Percentiles rank a stretch among this genome's conserved stretches.
Evolutionary conservation across 2,113 vertebrate species (phyloP).

Genomic region (Salvelinus alpinus): DNA sequence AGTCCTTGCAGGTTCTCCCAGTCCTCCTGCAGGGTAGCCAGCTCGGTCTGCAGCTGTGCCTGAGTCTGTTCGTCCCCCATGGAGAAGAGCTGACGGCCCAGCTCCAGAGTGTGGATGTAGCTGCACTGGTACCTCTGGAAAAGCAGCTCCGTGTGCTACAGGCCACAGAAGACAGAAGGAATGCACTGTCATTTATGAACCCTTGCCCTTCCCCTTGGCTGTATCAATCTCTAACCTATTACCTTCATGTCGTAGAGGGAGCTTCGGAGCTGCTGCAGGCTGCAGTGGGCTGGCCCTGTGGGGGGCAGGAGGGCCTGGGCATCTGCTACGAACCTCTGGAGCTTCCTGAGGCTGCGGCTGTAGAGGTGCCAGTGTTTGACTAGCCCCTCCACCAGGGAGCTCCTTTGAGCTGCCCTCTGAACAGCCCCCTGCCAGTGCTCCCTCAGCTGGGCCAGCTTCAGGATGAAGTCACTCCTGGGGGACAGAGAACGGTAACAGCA

Average conservation of each 20-base stretch:
- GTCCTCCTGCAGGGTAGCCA: constrained; percentile 74
- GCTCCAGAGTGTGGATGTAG: constrained; percentile 76
- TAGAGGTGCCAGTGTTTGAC: constrained; percentile 83
- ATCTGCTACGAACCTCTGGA: constrained; percentile 74
- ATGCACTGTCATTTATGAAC: neutral
- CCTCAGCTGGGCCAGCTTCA: constrained; percentile 79
- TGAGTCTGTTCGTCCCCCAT: constrained; percentile 65
- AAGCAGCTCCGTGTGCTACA: constrained; percentile 74
- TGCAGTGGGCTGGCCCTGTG: constrained; percentile 67
- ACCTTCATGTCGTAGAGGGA: constrained; percentile 81
- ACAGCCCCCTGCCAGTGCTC: constrained; percentile 84
- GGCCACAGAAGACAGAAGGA: neutral
- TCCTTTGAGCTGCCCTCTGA: constrained; percentile 74
- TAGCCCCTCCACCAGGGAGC: constrained; percentile 70
- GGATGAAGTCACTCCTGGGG: constrained; percentile 74
- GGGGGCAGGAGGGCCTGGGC: constrained; percentile 69
- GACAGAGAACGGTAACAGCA: neutral
- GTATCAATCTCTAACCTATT: constrained; percentile 12
- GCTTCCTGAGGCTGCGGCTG: constrained; percentile 68
- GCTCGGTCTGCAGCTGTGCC: constrained; percentile 68
- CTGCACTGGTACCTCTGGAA: constrained; percentile 79
- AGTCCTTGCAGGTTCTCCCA: constrained; percentile 77
- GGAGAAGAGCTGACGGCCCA: constrained; percentile 77
- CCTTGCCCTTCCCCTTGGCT: neutral
- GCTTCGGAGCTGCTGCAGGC: constrained; percentile 72